Base-by-base conservation (phyloP, 2,888 invertebrate genomes). In the Chalcis sispes region DNA sequence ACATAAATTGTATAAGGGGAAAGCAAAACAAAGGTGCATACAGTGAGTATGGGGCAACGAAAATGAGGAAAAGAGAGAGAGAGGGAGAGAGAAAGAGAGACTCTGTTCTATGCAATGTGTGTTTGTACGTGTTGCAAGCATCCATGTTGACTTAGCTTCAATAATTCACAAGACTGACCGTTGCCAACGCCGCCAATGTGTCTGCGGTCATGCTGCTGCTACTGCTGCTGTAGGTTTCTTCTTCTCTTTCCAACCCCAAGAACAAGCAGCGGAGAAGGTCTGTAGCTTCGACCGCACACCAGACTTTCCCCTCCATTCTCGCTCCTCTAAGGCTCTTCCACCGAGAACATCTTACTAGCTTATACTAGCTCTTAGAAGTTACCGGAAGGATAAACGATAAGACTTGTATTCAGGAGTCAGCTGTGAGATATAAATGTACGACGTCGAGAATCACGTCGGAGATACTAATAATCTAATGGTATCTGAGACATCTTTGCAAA, bases 151-250 rank as follows among this genome's bases (percentile, higher is more conserved):
- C 79, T 78, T 64, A 65, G 75, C 77, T 77, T 82, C 72, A 80
- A 81, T 82, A 80, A 81, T 81, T 81, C 72, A 72, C 46, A 18
- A 75, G 77, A 75, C 79, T 75, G 79, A 77, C 80, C 80, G 79
- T 50, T 58, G 66, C 77, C 72, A 77, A 70, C 73, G 75, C 58
- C 72, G 58, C 62, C 77, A 75, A 80, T 80, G 79, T 71, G 72
- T 80, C 78, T 78, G 77, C 76, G 74, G 78, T 78, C 40, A 46
- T 58, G 67, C 40, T 20, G 18, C 46, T 15, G 65, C 25, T 15
- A 23, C n/a, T 52, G 40, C 62, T 36, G 10, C 15, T 13, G 64
- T 40, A 54, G 23, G 52, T 36, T 58, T 56, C 64, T 32, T 56
- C 71, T 29, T 40, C 4, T 5, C n/a, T 10, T 10, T 46, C 46